These are phyloP conservation scores for Peromyscus aztecus DNA, from an alignment of 2,797 vertebrate genomes.

Conservation along the genomic window DNA sequence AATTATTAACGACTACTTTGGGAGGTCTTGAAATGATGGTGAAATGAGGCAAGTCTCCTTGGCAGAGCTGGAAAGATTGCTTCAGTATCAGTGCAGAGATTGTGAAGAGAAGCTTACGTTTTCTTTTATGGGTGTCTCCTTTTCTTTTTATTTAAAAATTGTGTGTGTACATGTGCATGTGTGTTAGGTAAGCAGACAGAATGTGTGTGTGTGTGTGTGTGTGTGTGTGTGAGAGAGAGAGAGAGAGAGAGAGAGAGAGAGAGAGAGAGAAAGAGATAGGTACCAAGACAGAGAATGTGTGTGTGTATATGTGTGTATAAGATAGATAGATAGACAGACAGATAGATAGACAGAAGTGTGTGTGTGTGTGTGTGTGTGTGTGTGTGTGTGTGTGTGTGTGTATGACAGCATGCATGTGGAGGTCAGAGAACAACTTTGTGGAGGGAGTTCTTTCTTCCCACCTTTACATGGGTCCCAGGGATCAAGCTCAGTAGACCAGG, in stretches of 20 bases:
- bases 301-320: not conserved
- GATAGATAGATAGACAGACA: not conserved
- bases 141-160: not conserved
- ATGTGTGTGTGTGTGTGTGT: too few species aligned
- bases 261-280: too few species aligned
- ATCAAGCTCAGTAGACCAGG: not conserved
- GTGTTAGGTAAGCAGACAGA: not conserved
- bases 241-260: too few species aligned
- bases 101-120: conserved; percentile 41
- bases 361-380: not conserved
- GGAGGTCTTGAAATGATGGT: conserved; percentile 58
- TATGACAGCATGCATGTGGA: not conserved
- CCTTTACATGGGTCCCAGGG: not conserved
- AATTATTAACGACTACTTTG: conserved; percentile 61
- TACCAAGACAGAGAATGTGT: not conserved
- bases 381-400: not conserved
- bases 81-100: conserved; percentile 21
- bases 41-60: conserved; percentile 62
- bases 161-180: not conserved
- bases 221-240: too few species aligned
- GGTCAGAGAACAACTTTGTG: not conserved
- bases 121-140: conserved; percentile 21
- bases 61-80: conserved; percentile 23
- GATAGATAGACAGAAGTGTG: not conserved
- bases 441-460: not conserved